Evolutionary conservation across 2,888 invertebrate genomes (phyloP).

Genomic region (Parasteatoda lunata): DNA sequence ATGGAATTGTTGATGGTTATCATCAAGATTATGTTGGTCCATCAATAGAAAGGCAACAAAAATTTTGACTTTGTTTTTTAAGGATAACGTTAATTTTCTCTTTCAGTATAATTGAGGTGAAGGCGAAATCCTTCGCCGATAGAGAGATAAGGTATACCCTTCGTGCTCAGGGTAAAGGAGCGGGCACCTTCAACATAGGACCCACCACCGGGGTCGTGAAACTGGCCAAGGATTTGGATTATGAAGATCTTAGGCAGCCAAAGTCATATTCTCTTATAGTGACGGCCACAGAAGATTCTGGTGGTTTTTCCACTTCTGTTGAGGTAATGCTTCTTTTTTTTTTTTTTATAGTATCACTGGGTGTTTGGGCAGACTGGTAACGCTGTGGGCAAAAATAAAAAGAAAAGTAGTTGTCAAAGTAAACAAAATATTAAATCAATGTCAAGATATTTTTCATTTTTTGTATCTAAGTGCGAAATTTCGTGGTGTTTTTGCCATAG

Average conservation of each 20-base stretch:
- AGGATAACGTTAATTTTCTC: too few relatives aligned
- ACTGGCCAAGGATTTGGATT: constrained; percentile 95
- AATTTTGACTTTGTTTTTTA: too few relatives aligned
- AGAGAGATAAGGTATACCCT: constrained; percentile 96
- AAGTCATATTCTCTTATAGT: constrained; percentile 93
- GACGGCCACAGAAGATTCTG: constrained; percentile 97
- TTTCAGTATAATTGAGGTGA: constrained; percentile 92
- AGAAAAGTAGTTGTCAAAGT: too few relatives aligned
- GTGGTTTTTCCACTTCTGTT: constrained; percentile 94
- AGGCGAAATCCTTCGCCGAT: constrained; percentile 97
- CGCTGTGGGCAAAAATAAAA: too few relatives aligned
- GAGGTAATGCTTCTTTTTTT: constrained; percentile 79
- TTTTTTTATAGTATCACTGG: not conserved
- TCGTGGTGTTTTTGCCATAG: too few relatives aligned
- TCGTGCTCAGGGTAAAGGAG: constrained; percentile 95
- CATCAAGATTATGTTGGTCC: too few relatives aligned
- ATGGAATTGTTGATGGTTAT: too few relatives aligned
- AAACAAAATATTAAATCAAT: too few relatives aligned
- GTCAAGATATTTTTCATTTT: too few relatives aligned
- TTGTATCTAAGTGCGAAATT: too few relatives aligned
- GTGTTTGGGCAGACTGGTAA: too few relatives aligned
- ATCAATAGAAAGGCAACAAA: too few relatives aligned
- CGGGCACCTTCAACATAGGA: constrained; percentile 95
- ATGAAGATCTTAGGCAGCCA: constrained; percentile 94
- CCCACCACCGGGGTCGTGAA: constrained; percentile 96